Conservation (phyloP, 2,113 vertebrate genomes). For the Osmerus mordax region DNA sequence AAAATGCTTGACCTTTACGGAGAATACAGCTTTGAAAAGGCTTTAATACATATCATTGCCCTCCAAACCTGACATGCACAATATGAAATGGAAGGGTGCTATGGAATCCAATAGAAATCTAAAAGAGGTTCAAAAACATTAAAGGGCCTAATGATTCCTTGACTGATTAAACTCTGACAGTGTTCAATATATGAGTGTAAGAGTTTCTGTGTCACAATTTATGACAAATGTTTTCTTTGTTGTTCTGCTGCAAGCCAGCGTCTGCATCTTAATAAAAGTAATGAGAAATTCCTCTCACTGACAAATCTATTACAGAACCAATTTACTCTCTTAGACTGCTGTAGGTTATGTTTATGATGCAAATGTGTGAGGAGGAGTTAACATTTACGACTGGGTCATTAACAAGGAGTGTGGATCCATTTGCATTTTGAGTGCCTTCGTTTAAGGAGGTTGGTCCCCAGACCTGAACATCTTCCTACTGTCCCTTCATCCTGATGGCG, state of each 20-base stretch:
- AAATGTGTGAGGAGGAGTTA: constrained; percentile 38
- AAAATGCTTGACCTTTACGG: no score
- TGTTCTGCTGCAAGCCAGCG: constrained; percentile 24
- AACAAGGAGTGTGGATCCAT: constrained; percentile 42
- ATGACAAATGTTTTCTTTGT: constrained; percentile 32
- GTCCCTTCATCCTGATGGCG: constrained; percentile 11
- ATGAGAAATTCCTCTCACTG: constrained; percentile 48
- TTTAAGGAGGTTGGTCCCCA: constrained; percentile 36
- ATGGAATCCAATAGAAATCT: no score
- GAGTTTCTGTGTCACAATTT: constrained; percentile 43
- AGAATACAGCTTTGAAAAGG: no score
- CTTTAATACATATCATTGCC: no score
- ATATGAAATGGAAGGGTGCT: no score
- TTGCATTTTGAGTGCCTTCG: constrained; percentile 41
- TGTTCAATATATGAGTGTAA: constrained; percentile 22
- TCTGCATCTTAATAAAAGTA: constrained; percentile 40
- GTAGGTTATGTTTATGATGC: constrained; percentile 49
- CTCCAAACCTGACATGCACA: no score
- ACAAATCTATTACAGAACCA: constrained; percentile 47
- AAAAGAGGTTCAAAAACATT: no score
- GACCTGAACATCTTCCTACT: constrained; percentile 17
- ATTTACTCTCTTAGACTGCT: constrained; percentile 41
- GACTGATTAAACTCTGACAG: constrained; percentile 34
- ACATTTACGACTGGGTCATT: constrained; percentile 39
- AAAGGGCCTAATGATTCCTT: no score